Percentiles rank a stretch among this genome's conserved stretches.
Evolutionary conservation across 2,888 invertebrate species (phyloP).

Genomic region (Dryocosmus kuriphilus): DNA sequence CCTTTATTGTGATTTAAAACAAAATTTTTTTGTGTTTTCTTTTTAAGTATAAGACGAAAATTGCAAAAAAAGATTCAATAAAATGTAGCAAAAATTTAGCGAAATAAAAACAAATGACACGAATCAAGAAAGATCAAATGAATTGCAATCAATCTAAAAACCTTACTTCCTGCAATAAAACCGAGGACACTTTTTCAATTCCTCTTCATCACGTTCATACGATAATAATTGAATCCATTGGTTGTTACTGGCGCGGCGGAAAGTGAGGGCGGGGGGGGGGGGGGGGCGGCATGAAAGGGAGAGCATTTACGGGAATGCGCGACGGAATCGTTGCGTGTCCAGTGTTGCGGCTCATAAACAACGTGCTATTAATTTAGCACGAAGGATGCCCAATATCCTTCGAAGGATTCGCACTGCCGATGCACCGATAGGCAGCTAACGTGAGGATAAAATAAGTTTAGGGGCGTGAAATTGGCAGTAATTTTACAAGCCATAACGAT

Average conservation of each 20-base stretch:
- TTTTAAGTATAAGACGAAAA: too few relatives aligned
- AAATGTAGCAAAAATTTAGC: too few relatives aligned
- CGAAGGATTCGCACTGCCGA: constrained; percentile 59
- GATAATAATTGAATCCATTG: constrained; percentile 37
- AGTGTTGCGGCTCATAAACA: constrained; percentile 73
- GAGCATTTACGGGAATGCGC: constrained; percentile 70
- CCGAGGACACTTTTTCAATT: neutral
- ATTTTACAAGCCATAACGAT: constrained; percentile 78
- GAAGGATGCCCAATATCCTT: constrained; percentile 75
- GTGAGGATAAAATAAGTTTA: constrained; percentile 74
- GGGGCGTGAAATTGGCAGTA: constrained; percentile 77
- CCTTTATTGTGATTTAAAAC: too few relatives aligned
- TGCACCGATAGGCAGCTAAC: constrained; percentile 49
- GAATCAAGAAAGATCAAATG: neutral
- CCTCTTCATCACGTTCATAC: neutral
- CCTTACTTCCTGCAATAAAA: neutral
- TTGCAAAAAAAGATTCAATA: too few relatives aligned
- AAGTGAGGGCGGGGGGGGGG: neutral
- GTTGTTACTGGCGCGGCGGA: too few relatives aligned
- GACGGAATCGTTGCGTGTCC: constrained; percentile 74
- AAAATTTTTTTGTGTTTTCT: too few relatives aligned
- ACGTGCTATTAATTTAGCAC: constrained; percentile 75
- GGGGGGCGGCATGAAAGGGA: constrained; percentile 23
- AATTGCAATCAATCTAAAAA: neutral
- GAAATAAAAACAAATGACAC: neutral